Conservation (phyloP, 2,888 invertebrate species). For the Spicauda simplicius region DNA sequence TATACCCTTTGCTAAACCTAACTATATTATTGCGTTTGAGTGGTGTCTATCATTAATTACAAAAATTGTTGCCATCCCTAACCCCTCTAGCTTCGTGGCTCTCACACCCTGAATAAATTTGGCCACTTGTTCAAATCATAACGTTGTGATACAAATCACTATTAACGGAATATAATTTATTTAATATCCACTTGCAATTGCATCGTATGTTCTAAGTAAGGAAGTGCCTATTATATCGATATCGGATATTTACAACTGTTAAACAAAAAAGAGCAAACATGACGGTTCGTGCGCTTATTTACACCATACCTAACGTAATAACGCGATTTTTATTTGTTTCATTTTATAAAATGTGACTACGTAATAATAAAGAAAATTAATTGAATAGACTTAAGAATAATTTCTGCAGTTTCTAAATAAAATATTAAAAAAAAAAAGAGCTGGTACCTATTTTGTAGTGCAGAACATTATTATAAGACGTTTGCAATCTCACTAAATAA, state of each 20-base stretch:
- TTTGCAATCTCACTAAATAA: no score
- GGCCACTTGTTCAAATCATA: conserved; percentile 81
- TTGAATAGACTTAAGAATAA: no score
- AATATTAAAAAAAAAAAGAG: no score
- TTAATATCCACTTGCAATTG: conserved; percentile 75
- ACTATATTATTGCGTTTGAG: not conserved
- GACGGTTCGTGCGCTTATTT: no score
- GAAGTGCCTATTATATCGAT: conserved; percentile 26
- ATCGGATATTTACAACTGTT: conserved; percentile 10
- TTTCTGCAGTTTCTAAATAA: no score
- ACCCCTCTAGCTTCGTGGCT: conserved; percentile 44
- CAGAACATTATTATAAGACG: no score
- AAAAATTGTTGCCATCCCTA: conserved; percentile 6
- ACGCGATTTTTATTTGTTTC: no score
- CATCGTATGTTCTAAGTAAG: conserved; percentile 42
- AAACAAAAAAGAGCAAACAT: not conserved
- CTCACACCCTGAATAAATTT: conserved; percentile 60
- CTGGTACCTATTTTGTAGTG: no score
- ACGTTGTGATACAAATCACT: conserved; percentile 79
- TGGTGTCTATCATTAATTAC: conserved; percentile 8
- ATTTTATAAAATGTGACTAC: no score
- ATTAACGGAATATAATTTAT: conserved; percentile 79
- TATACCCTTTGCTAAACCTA: not conserved
- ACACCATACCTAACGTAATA: no score
- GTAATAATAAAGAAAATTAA: no score